Conservation (phyloP, 1,140 invertebrate species). For the Drosophila varians region DNA sequence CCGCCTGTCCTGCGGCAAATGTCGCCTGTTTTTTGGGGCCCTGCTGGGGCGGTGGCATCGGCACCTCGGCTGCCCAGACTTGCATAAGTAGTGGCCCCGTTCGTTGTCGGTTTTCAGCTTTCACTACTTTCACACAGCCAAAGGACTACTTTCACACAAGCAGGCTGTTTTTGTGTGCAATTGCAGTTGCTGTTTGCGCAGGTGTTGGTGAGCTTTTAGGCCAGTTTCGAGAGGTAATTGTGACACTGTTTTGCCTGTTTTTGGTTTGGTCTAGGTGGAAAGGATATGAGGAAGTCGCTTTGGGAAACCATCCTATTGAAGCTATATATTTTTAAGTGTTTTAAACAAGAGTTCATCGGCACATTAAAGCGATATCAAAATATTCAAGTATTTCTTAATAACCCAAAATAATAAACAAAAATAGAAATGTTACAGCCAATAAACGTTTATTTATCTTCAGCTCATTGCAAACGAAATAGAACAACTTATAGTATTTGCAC, state of each 20-base stretch:
- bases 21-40: slow-evolving; percentile 43
- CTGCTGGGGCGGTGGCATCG: slow-evolving; percentile 56
- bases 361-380: not conserved
- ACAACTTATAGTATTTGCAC: not conserved
- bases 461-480: not conserved
- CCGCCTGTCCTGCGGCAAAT: slow-evolving; percentile 47
- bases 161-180: slow-evolving; percentile 3
- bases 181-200: slow-evolving; percentile 19
- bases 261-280: not conserved
- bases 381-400: not conserved
- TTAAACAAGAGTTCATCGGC: not conserved
- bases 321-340: no score
- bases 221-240: slow-evolving; percentile 8
- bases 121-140: slow-evolving; percentile 35
- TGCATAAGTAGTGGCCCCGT: slow-evolving; percentile 49
- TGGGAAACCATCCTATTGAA: not conserved
- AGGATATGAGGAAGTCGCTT: slow-evolving; percentile 10
- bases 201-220: slow-evolving; percentile 24
- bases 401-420: not conserved
- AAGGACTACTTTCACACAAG: slow-evolving; percentile 4
- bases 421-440: not conserved
- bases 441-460: not conserved
- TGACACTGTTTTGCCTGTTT: slow-evolving; percentile 21
- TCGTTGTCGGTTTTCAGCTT: slow-evolving; percentile 52
- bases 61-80: slow-evolving; percentile 22